phyloP scores from a whole-genome alignment of 1,140 invertebrate genomes.

The Lepidurus apus region DNA sequence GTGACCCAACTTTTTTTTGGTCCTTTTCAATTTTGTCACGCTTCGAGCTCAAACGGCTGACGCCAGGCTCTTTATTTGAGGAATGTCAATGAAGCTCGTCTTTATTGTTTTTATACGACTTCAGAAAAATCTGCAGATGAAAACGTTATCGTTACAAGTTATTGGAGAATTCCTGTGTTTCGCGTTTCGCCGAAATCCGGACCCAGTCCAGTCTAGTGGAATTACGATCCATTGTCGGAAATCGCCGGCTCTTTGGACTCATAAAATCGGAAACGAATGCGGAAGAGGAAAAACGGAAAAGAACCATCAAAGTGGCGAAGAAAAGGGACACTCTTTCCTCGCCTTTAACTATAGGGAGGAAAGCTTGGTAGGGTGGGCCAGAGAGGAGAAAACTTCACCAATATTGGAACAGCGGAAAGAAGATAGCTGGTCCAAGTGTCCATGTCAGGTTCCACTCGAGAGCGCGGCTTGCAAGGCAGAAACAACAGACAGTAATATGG shows the following conservation, averaged over 20 bases:
- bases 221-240: not conserved
- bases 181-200: not conserved
- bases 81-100: no score
- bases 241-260: not conserved
- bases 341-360: not conserved
- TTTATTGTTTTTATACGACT: no score
- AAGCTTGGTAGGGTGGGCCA: not conserved
- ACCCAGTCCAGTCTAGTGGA: conserved; percentile 1
- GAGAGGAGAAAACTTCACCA: not conserved
- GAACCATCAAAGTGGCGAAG: not conserved
- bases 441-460: conserved; percentile 4
- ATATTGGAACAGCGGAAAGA: not conserved
- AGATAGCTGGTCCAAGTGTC: not conserved
- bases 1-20: no score
- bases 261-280: conserved; percentile 16
- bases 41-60: no score
- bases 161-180: not conserved
- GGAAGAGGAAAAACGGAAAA: not conserved
- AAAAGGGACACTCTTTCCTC: not conserved
- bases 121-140: not conserved
- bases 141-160: conserved; percentile 11
- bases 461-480: not conserved
- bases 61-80: no score
- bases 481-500: not conserved
- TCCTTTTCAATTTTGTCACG: no score